Conservation (phyloP, 2,888 invertebrate genomes). For the Tromatobia lineatoria region DNA sequence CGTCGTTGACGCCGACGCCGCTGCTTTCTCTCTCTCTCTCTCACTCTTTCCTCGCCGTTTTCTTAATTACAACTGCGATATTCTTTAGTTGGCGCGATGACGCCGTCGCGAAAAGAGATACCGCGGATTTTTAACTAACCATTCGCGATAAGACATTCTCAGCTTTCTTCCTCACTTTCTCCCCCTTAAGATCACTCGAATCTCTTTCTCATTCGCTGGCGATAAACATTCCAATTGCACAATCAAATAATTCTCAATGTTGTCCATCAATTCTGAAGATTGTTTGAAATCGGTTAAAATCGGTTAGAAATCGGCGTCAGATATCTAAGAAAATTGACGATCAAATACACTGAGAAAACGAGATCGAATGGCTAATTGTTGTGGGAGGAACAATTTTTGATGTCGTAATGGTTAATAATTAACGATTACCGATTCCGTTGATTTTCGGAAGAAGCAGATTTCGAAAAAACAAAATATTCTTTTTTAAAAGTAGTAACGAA, state of each 20-base stretch:
- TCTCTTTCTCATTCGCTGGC: background rate
- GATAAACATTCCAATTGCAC: background rate
- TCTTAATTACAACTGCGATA: slow-evolving; percentile 85
- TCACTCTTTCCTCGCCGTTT: slow-evolving; percentile 75
- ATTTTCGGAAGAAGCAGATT: too few relatives aligned
- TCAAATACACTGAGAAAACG: too few relatives aligned
- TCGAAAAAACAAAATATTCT: too few relatives aligned
- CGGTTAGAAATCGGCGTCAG: too few relatives aligned
- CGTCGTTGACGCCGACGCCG: slow-evolving; percentile 70
- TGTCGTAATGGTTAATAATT: too few relatives aligned
- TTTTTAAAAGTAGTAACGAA: too few relatives aligned
- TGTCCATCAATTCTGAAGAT: too few relatives aligned
- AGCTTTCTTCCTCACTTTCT: background rate
- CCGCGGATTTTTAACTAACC: slow-evolving; percentile 53
- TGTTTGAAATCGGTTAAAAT: too few relatives aligned
- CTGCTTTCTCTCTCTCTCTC: slow-evolving; percentile 49
- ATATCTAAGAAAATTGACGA: too few relatives aligned
- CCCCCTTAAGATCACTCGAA: background rate
- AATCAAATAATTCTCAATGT: background rate
- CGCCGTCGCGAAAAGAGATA: slow-evolving; percentile 84
- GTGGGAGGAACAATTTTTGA: too few relatives aligned
- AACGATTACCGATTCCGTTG: too few relatives aligned
- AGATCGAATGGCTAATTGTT: too few relatives aligned
- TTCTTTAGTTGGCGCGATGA: slow-evolving; percentile 85
- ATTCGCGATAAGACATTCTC: slow-evolving; percentile 4